Evolutionary conservation across 2,888 invertebrate species (phyloP).

Genomic region (Antheraea assamensis): DNA sequence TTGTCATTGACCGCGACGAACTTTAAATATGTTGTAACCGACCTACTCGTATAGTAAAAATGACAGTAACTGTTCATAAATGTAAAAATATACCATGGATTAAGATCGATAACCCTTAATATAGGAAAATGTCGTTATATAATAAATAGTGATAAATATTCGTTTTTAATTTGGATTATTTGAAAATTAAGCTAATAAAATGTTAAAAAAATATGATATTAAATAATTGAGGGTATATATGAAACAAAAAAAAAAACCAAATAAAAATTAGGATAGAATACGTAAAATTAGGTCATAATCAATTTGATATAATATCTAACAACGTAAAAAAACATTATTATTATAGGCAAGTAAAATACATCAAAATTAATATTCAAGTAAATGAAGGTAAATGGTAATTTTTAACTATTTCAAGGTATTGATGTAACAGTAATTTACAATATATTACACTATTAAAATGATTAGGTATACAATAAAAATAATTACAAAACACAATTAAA

Average conservation of each 20-base stretch:
- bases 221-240: neutral
- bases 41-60: too few relatives aligned
- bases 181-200: neutral
- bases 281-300: neutral
- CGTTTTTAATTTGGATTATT: too few relatives aligned
- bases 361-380: neutral
- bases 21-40: too few relatives aligned
- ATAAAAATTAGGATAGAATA: neutral
- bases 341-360: neutral
- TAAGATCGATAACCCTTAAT: neutral
- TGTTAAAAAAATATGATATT: neutral
- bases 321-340: neutral
- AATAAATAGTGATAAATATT: too few relatives aligned
- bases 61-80: too few relatives aligned
- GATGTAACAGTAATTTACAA: neutral
- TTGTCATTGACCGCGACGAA: too few relatives aligned
- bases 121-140: neutral
- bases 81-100: too few relatives aligned
- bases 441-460: neutral
- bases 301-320: neutral
- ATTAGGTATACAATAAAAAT: conserved; percentile 1
- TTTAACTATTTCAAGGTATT: conserved; percentile 5
- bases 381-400: conserved; percentile 10
- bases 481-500: conserved; percentile 9
- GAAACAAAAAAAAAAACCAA: neutral